Conservation (phyloP, 92 coral and sea anemone genomes). For the Pocillopora grandis region DNA sequence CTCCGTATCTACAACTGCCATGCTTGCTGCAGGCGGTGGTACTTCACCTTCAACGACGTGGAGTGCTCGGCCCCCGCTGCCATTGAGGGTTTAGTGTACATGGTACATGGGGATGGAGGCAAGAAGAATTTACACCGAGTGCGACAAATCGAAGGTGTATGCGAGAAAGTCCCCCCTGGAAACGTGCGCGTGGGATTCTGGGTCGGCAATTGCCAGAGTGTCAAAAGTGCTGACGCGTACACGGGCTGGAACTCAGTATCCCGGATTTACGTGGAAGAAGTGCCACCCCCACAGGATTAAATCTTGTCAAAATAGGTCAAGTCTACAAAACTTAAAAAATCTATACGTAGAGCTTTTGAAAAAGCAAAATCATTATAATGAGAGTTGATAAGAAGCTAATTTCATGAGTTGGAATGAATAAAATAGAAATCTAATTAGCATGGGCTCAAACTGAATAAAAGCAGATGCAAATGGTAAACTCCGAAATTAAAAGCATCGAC, state of each 20-base stretch:
- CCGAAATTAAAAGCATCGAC: no score
- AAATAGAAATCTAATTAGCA: no score
- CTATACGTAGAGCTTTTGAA: not conserved
- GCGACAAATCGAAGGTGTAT: slow-evolving; percentile 46
- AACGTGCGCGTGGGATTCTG: slow-evolving; percentile 53
- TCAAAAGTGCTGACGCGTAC: slow-evolving; percentile 30
- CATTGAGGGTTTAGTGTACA: slow-evolving; percentile 23
- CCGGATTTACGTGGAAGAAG: slow-evolving; percentile 45
- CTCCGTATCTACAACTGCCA: slow-evolving; percentile 39
- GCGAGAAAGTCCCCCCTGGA: slow-evolving; percentile 23
- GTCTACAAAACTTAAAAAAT: not conserved
- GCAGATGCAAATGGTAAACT: no score
- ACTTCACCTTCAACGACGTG: slow-evolving; percentile 25
- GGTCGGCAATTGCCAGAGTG: slow-evolving; percentile 41
- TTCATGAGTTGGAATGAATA: no score
- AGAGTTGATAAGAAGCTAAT: no score
- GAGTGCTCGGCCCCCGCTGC: slow-evolving; percentile 33
- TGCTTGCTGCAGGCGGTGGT: slow-evolving; percentile 33
- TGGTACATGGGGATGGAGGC: not conserved
- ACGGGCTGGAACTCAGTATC: slow-evolving; percentile 46
- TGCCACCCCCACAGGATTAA: slow-evolving; percentile 43
- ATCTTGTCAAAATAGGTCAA: not conserved
- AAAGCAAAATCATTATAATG: no score
- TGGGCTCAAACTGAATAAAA: no score
- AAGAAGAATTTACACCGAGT: slow-evolving; percentile 8